phyloP scores from a whole-genome alignment of 2,113 vertebrate species.

The Pithys albifrons region DNA sequence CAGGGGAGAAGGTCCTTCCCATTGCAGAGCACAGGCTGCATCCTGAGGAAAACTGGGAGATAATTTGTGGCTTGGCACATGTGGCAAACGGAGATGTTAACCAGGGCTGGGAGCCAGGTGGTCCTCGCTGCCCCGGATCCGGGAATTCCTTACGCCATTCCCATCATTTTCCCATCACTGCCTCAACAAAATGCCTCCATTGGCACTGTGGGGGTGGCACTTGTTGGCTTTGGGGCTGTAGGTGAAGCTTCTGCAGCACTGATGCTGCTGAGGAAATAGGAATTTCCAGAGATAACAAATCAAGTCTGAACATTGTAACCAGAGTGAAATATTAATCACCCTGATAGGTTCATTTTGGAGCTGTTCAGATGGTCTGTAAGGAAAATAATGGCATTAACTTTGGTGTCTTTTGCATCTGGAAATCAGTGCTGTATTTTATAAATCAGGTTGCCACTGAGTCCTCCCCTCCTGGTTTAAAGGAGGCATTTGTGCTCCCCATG shows the following conservation, averaged over 20 bases:
- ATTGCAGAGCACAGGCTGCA: neutral
- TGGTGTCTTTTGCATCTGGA: neutral
- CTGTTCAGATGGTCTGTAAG: neutral
- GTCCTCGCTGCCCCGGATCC: rapidly evolving
- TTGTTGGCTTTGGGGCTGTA: neutral
- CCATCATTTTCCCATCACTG: neutral
- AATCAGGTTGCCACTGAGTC: neutral
- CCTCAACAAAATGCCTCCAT: rapidly evolving
- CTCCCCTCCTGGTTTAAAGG: neutral
- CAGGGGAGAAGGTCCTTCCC: neutral
- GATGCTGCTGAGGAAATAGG: neutral
- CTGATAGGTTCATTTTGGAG: neutral
- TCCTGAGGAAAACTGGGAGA: neutral
- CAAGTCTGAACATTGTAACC: neutral
- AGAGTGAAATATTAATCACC: neutral
- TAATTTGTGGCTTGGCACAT: neutral
- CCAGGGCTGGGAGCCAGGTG: neutral
- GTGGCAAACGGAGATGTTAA: neutral
- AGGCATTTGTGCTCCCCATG: neutral
- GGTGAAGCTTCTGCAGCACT: neutral
- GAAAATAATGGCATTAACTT: constrained; percentile 3
- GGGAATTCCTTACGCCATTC: neutral
- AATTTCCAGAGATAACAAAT: neutral
- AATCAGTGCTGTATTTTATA: neutral
- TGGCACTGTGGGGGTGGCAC: rapidly evolving